These are phyloP conservation scores for Oreortyx pictus DNA, from an alignment of 2,797 vertebrate genomes.

Conservation along the genomic window DNA sequence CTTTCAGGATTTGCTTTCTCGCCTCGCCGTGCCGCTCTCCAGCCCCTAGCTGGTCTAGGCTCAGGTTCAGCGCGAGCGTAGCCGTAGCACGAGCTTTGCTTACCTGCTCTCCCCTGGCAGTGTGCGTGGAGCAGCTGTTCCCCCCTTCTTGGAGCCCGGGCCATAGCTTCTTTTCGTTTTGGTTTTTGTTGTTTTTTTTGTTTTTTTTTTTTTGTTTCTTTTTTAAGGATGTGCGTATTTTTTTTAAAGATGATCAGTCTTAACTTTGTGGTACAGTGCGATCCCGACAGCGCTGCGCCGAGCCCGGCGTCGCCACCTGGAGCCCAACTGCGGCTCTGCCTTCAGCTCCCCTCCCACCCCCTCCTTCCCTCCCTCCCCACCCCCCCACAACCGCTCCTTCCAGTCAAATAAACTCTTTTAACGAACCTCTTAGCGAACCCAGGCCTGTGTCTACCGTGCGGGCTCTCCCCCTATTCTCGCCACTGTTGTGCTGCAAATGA, in stretches of 20 bases:
- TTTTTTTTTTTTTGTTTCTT: background rate
- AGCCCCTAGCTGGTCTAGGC: background rate
- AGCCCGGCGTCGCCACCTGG: background rate
- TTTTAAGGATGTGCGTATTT: background rate
- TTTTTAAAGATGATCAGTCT: background rate
- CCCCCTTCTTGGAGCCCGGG: background rate
- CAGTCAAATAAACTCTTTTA: constrained; percentile 35
- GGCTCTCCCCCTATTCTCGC: background rate
- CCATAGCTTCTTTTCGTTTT: background rate
- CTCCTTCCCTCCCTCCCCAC: too few species aligned
- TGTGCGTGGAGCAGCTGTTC: background rate
- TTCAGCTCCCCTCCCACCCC: background rate
- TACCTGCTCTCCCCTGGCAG: background rate
- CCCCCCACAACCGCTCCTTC: background rate
- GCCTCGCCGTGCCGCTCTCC: background rate
- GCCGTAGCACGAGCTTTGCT: background rate
- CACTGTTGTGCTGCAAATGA: too few species aligned
- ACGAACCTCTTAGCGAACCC: background rate
- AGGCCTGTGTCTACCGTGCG: background rate
- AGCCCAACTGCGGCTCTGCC: background rate
- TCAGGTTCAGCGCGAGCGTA: background rate
- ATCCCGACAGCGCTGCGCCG: background rate
- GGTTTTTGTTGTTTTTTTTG: too few species aligned
- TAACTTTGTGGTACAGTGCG: background rate
- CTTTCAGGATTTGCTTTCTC: background rate